Evolutionary conservation across 1,140 invertebrate genomes (phyloP), one percentile per base, ranked within the genome.

Genomic region (Bombus waltoni): DNA sequence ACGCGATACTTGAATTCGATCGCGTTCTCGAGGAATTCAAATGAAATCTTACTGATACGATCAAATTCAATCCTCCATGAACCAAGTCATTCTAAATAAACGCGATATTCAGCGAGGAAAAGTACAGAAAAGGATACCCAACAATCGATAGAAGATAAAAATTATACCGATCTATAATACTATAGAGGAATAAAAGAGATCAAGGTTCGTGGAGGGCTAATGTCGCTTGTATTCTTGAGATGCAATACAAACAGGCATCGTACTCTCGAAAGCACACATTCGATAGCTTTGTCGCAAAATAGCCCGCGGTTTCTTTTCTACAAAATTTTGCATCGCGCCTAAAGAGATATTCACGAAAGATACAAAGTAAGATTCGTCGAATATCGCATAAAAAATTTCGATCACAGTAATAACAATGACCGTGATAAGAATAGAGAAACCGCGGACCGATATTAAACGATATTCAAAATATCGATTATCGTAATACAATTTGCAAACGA

Each of bases 401-500:
- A 4, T 3, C 1, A 10, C 13, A 0, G 6, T 59, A 59, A 40
- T 59, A 25, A 57, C 8, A 66, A 35, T 62, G 28, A n/a, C 0
- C 25, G 11, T 62, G 59, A 62, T 11, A 62, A 8, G 35, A 76
- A 18, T 3, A 18, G 79, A 18, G 79, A 85, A 85, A 85, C 84
- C 42, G 71, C 35, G n/a, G n/a, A n/a, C 71, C 35, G 28, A 4
- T 3, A 65, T 73, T 70, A 77, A 74, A 62, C 71, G 22, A 8
- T 8, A 25, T 57, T 25, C 68, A 83, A 74, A 57, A 76, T 88
- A 88, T 80, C 62, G 76, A 86, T 81, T 85, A 81, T 88, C 77
- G n/a, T 81, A 81, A 89, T 83, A 89, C 44, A 32, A 81, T 79
- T 76, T 57, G 87, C 83, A 76, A 47, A 74, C 59, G 80, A 62